A percentile compares a stretch with the other conserved stretches of the same genome.
Conservation (phyloP, 2,113 vertebrate species). For the Rostratula benghalensis region DNA sequence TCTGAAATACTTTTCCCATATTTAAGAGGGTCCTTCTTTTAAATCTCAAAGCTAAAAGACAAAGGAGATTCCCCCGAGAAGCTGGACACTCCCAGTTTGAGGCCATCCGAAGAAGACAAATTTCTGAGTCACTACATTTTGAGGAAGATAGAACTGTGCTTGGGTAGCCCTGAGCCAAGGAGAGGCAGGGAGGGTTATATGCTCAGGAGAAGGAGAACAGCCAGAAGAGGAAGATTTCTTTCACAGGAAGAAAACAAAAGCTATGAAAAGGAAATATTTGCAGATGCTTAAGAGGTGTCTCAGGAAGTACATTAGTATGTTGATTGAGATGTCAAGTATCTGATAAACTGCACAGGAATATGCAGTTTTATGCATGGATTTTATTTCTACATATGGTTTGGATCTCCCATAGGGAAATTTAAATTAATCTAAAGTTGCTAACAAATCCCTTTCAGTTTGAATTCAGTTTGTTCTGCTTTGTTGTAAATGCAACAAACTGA, state of each 20-base stretch:
- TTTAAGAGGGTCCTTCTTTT: neutral
- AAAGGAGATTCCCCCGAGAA: neutral
- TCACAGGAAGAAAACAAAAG: slow-evolving; percentile 8
- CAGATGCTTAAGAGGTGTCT: neutral
- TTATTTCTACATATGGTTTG: slow-evolving; percentile 24
- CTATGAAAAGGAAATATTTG: slow-evolving; percentile 9
- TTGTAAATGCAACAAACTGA: neutral
- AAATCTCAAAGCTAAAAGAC: neutral
- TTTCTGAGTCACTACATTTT: neutral
- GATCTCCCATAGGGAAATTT: slow-evolving; percentile 12
- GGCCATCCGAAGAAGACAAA: neutral
- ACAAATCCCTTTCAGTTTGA: slow-evolving; percentile 12
- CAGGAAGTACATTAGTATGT: slow-evolving; percentile 18
- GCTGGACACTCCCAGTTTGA: neutral
- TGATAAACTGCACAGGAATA: slow-evolving; percentile 35
- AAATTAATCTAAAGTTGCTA: neutral
- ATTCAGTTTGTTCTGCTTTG: neutral
- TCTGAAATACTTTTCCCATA: neutral
- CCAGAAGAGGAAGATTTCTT: neutral
- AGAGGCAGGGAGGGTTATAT: neutral
- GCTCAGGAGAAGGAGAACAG: neutral
- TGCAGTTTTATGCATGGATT: slow-evolving; percentile 1
- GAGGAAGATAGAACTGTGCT: neutral
- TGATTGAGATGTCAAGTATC: slow-evolving; percentile 40
- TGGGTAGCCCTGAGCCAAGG: neutral